These are phyloP conservation scores for Falco cherrug DNA, from an alignment of 2,797 vertebrate species.

Conservation along the genomic window DNA sequence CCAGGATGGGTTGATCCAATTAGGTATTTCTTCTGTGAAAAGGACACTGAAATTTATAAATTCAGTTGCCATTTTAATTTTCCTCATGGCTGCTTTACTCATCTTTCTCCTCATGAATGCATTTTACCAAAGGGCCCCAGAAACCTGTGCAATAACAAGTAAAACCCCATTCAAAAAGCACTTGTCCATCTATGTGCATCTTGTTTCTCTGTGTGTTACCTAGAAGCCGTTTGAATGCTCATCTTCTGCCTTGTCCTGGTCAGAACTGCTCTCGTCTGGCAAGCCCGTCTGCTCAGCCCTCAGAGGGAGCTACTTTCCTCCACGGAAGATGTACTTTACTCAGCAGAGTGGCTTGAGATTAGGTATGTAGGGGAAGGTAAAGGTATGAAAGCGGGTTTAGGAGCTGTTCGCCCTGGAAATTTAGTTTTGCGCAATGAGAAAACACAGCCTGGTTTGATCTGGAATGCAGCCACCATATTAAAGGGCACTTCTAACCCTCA, in stretches of 20 bases:
- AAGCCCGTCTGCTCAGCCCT: not conserved
- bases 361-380: not conserved
- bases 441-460: not conserved
- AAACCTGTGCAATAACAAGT: not conserved
- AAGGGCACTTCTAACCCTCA: not conserved
- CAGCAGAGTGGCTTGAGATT: not conserved
- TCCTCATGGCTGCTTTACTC: not conserved
- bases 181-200: not conserved
- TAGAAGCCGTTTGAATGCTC: not conserved
- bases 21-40: not conserved
- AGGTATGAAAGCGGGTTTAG: not conserved
- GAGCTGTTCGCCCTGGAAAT: not conserved
- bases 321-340: not conserved
- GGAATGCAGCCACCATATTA: not conserved
- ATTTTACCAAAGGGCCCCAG: not conserved
- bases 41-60: not conserved
- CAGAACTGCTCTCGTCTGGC: not conserved
- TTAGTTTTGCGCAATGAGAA: not conserved
- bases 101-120: not conserved
- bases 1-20: not conserved
- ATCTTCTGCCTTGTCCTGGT: not conserved
- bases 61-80: not conserved
- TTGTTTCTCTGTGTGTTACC: not conserved
- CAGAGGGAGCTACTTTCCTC: not conserved
- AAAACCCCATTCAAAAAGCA: not conserved